Conservation (phyloP, 2,113 vertebrate species). For the Progne subis region DNA sequence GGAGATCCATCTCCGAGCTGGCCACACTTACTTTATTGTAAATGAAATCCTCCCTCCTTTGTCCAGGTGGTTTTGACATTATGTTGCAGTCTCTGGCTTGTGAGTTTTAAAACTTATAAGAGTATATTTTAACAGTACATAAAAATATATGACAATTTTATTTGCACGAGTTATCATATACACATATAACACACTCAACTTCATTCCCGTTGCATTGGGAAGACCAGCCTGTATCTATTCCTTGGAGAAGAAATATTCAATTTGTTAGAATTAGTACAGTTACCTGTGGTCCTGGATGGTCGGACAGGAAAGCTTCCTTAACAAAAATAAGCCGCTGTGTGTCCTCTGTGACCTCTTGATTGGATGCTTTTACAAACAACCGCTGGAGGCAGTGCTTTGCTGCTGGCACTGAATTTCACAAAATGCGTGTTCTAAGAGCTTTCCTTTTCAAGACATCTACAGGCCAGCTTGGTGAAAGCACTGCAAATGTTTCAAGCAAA, state of each 20-base stretch:
- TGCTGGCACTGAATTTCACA: neutral
- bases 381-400: neutral
- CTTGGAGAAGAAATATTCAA: neutral
- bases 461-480: neutral
- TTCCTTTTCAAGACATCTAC: neutral
- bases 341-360: neutral
- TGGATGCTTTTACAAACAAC: neutral
- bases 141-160: too few species aligned
- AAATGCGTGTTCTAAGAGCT: neutral
- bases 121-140: too few species aligned
- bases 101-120: too few species aligned
- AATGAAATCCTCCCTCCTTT: too few species aligned
- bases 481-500: neutral
- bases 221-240: neutral
- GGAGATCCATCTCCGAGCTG: too few species aligned
- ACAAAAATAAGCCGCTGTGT: neutral
- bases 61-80: too few species aligned
- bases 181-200: neutral
- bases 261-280: neutral
- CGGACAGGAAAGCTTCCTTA: neutral
- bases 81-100: too few species aligned
- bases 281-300: neutral
- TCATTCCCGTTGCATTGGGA: neutral
- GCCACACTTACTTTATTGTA: too few species aligned
- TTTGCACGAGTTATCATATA: too few species aligned